A percentile compares a stretch with the other conserved stretches of the same genome.
phyloP scores from a whole-genome alignment of 35 echinoderm and acorn worm genomes.

The Ophioderma brevispina region DNA sequence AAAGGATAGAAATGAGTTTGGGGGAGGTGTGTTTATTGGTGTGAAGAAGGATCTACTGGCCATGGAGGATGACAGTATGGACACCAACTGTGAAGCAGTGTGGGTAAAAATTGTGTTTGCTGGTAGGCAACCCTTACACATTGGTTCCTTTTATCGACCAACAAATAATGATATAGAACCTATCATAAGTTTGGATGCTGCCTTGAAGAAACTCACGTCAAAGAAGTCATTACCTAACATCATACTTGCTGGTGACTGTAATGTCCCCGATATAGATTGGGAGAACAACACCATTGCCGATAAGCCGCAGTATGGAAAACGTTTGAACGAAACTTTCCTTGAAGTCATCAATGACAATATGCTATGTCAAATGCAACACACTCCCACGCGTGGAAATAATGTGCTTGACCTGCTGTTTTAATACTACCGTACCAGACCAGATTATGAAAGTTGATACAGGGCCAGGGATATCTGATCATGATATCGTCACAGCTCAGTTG shows the following conservation, averaged over 20 bases:
- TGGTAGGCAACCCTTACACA: neutral
- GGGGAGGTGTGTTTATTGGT: neutral
- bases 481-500: slow-evolving; percentile 22
- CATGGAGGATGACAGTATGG: slow-evolving; percentile 8
- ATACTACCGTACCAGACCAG: slow-evolving; percentile 29
- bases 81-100: slow-evolving; percentile 15
- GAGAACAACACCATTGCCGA: neutral
- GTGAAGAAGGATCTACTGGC: slow-evolving; percentile 3
- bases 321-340: neutral
- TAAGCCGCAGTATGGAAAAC: neutral
- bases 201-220: neutral
- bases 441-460: slow-evolving; percentile 1
- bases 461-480: slow-evolving; percentile 40
- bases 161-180: neutral
- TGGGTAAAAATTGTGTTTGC: slow-evolving; percentile 23
- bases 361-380: slow-evolving; percentile 28
- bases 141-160: slow-evolving; percentile 26
- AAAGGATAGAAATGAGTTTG: neutral
- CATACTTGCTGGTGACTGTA: slow-evolving; percentile 8
- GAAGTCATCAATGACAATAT: slow-evolving; percentile 24
- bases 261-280: neutral
- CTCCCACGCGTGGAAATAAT: neutral
- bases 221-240: slow-evolving; percentile 5
- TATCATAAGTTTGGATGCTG: neutral
- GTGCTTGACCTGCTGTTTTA: slow-evolving; percentile 21